Evolutionary conservation across 1,140 invertebrate species (phyloP).

Genomic region (Conus betulinus): DNA sequence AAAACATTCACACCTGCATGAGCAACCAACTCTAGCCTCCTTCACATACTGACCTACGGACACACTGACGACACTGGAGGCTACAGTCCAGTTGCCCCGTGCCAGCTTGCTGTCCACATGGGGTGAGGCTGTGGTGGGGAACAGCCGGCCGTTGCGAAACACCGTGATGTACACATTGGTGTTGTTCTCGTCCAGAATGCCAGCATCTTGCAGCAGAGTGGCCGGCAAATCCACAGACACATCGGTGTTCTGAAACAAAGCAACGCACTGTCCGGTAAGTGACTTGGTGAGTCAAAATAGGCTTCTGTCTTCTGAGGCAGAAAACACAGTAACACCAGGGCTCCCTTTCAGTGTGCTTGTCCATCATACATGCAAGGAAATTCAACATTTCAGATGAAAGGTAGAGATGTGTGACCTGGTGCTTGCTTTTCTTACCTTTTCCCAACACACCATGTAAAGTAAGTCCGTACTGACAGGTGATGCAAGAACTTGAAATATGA

Average conservation of each 20-base stretch:
- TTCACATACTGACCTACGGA: slow-evolving; percentile 60
- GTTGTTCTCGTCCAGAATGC: slow-evolving; percentile 17
- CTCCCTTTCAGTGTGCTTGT: no score
- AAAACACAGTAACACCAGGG: neutral
- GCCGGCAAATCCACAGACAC: slow-evolving; percentile 61
- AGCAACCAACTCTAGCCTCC: no score
- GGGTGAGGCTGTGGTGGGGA: slow-evolving; percentile 58
- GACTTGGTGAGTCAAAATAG: slow-evolving; percentile 10
- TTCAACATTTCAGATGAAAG: no score
- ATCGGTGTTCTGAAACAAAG: slow-evolving; percentile 54
- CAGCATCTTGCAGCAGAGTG: slow-evolving; percentile 49
- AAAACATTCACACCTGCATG: no score
- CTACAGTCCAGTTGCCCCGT: slow-evolving; percentile 54
- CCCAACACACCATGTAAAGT: no score
- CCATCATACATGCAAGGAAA: no score
- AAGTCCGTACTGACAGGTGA: no score
- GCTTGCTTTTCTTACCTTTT: no score
- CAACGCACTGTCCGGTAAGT: slow-evolving; percentile 41
- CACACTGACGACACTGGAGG: slow-evolving; percentile 60
- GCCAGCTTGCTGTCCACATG: slow-evolving; percentile 57
- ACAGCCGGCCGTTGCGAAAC: slow-evolving; percentile 67
- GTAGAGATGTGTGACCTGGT: no score
- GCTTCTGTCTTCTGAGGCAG: no score
- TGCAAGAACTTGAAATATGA: no score
- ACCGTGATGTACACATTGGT: slow-evolving; percentile 65